Base-by-base conservation (phyloP, 30 jellyfish, hydroid and myxozoan species). In the Turritopsis rubra region DNA sequence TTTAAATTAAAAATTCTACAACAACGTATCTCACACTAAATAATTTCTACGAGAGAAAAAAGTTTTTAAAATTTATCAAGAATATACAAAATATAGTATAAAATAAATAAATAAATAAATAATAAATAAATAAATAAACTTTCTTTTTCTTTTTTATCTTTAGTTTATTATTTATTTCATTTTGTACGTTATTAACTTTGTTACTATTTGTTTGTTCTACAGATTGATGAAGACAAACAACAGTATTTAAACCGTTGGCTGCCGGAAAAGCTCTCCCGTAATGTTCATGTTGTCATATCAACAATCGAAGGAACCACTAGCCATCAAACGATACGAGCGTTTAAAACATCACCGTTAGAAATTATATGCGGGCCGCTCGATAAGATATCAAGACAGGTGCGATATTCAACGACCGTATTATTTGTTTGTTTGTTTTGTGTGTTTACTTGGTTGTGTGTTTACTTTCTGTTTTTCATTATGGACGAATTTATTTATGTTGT, bases 191-290 rank as follows among this genome's bases (percentile, higher is more conserved):
- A 3, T 41, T 41, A 3, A 3, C 5, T 41, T 41, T 5, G 60
- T 41, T 41, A 41, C 13, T 41, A 41, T n/a, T n/a, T 41, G 60
- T 3, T 27, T 28, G 5, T 79, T 60, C 54, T 82, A 21, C 28
- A 94, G 99, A 88, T 94, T 25, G 99, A 94, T 66, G 99, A 94
- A 86, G 99, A 94, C 81, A 94, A 94, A 53, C 99, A 94, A 71
- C 95, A 87, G 30, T 89, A 81, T 79, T 79, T 94, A 52, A 86
- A 74, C 66, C 96, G 99, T 3, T 94, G 99, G 99, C 89, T 94
- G 8, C 99, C 99, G 4, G 99, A 94, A 72, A 28, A 66, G 26
- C 81, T 94, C n/a, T 81, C 99, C 17, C 87, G 89, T 18, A 88
- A 89, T 60, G 96, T 94, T 83, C 89, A 87, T 75, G 97, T 94